Evolutionary conservation across 2,888 invertebrate species (phyloP).

Genomic region (Cacoxenus indagator): DNA sequence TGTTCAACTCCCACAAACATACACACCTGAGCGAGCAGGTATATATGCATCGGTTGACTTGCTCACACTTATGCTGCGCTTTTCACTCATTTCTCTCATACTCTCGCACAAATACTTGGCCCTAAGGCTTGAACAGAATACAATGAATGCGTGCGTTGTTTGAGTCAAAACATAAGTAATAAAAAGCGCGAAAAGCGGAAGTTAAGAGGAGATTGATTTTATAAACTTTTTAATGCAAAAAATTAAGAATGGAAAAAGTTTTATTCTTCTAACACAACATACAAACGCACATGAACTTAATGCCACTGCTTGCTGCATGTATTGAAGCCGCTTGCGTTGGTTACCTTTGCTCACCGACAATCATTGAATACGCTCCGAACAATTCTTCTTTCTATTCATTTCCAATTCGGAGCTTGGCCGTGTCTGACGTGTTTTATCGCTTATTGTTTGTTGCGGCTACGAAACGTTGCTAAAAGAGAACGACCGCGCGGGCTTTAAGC

Average conservation of each 20-base stretch:
- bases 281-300: background rate
- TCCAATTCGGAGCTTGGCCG: slow-evolving; percentile 57
- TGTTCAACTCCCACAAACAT: slow-evolving; percentile 5
- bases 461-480: background rate
- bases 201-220: no score
- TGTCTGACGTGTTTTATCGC: slow-evolving; percentile 40
- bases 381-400: slow-evolving; percentile 47
- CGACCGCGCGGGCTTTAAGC: slow-evolving; percentile 12
- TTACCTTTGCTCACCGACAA: no score
- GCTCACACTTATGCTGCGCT: background rate
- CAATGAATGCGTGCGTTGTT: slow-evolving; percentile 22
- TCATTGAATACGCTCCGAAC: no score
- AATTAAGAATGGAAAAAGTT: background rate
- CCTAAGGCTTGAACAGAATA: no score
- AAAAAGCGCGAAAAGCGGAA: no score
- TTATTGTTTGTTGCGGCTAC: slow-evolving; percentile 25
- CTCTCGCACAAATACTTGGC: background rate
- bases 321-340: background rate
- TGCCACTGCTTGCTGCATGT: background rate
- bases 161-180: no score
- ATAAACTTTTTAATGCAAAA: no score
- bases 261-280: background rate
- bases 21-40: background rate
- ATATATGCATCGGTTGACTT: background rate
- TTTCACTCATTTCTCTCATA: background rate